These are phyloP conservation scores for Gymnorhina tibicen DNA, from an alignment of 2,113 vertebrate genomes.

Conservation along the genomic window DNA sequence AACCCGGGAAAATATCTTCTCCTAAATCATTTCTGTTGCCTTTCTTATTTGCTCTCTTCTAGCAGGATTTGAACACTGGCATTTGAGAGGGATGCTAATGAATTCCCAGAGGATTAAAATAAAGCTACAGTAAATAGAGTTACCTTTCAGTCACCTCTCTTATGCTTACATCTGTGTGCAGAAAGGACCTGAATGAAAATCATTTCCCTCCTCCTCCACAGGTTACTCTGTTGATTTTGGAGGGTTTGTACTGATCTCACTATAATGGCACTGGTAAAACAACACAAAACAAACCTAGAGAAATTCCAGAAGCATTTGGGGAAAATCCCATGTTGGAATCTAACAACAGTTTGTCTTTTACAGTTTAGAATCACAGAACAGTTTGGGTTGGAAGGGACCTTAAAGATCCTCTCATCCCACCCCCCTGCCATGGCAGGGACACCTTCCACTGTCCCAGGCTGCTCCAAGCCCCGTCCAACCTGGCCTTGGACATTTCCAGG, in stretches of 20 bases:
- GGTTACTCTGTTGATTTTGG: neutral
- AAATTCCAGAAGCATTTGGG: neutral
- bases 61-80: neutral
- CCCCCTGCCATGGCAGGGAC: neutral
- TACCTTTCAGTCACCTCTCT: neutral
- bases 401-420: neutral
- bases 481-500: neutral
- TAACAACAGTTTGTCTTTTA: neutral
- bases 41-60: neutral
- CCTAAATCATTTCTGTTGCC: neutral
- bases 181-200: neutral
- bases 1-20: neutral
- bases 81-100: slow-evolving; percentile 7
- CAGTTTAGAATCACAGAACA: neutral
- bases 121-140: neutral
- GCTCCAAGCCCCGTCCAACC: neutral
- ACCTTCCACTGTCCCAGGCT: fast-evolving
- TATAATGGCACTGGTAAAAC: neutral
- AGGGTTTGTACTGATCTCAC: neutral
- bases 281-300: neutral
- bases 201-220: neutral
- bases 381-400: neutral
- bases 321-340: neutral
- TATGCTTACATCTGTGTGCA: neutral
- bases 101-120: slow-evolving; percentile 9